phyloP scores from a whole-genome alignment of 2,888 invertebrate species.

The Bombyx huttoni region DNA sequence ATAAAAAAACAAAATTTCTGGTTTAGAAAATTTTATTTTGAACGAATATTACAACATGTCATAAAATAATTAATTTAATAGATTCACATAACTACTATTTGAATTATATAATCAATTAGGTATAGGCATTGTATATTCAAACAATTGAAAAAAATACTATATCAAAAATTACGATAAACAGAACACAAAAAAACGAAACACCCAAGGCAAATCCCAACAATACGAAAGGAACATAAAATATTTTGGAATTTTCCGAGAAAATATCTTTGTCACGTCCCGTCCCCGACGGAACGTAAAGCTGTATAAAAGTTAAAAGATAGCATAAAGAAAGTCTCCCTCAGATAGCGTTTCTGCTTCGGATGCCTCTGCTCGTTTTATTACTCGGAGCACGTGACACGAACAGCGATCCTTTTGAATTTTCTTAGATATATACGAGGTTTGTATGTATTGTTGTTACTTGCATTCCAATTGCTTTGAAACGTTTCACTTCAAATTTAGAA shows the following conservation, averaged over 20 bases:
- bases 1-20: no score
- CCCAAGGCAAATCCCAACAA: not conserved
- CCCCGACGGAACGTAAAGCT: slow-evolving; percentile 46
- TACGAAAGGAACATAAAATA: not conserved
- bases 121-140: not conserved
- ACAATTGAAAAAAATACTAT: not conserved
- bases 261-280: slow-evolving; percentile 33
- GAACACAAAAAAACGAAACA: not conserved
- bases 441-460: not conserved
- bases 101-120: no score
- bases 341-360: slow-evolving; percentile 39
- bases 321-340: slow-evolving; percentile 53
- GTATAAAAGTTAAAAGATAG: slow-evolving; percentile 50
- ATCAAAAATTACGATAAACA: not conserved
- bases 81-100: no score
- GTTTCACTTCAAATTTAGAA: not conserved
- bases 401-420: slow-evolving; percentile 38
- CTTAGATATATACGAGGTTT: slow-evolving; percentile 19
- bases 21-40: no score
- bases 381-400: slow-evolving; percentile 50
- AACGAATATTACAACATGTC: no score
- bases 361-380: slow-evolving; percentile 42
- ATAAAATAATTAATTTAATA: no score
- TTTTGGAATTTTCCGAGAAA: slow-evolving; percentile 10
- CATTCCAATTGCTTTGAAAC: not conserved